Percentiles rank a stretch among this genome's conserved stretches.
Conservation (phyloP, 2,113 vertebrate species). For the Cromileptes altivelis region DNA sequence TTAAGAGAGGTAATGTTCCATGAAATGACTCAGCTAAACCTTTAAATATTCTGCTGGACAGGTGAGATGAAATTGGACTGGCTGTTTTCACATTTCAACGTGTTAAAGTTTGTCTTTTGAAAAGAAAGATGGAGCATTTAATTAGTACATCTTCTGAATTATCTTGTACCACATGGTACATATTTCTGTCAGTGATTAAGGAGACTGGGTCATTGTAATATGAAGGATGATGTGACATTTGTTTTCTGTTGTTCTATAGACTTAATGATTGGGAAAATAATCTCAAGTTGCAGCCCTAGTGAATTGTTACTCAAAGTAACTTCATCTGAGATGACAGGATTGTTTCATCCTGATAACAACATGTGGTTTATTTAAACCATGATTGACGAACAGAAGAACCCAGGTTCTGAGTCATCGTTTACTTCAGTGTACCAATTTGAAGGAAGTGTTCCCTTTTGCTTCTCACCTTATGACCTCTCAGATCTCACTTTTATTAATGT, state of each 20-base stretch:
- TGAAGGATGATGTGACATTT: too few relatives aligned
- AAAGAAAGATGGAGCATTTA: background rate
- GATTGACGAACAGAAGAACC: too few relatives aligned
- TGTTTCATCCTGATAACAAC: too few relatives aligned
- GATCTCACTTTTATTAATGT: background rate
- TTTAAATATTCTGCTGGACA: background rate
- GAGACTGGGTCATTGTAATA: too few relatives aligned
- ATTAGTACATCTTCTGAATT: background rate
- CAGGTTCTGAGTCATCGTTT: slow-evolving; percentile 12
- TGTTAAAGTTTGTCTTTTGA: background rate
- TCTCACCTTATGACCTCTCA: slow-evolving; percentile 11
- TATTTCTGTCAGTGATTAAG: too few relatives aligned
- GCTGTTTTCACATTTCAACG: background rate
- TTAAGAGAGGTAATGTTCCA: background rate
- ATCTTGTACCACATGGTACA: background rate
- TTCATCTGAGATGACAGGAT: too few relatives aligned
- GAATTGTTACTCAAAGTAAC: too few relatives aligned
- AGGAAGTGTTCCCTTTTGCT: slow-evolving; percentile 3
- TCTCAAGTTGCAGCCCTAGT: too few relatives aligned
- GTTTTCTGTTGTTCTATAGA: too few relatives aligned
- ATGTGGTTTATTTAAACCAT: background rate
- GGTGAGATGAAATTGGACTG: background rate
- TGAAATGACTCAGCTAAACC: background rate
- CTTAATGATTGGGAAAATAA: too few relatives aligned
- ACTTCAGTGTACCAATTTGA: background rate